These are phyloP conservation scores for Nyctibius bracteatus DNA, from an alignment of 2,113 vertebrate genomes.

Conservation along the genomic window DNA sequence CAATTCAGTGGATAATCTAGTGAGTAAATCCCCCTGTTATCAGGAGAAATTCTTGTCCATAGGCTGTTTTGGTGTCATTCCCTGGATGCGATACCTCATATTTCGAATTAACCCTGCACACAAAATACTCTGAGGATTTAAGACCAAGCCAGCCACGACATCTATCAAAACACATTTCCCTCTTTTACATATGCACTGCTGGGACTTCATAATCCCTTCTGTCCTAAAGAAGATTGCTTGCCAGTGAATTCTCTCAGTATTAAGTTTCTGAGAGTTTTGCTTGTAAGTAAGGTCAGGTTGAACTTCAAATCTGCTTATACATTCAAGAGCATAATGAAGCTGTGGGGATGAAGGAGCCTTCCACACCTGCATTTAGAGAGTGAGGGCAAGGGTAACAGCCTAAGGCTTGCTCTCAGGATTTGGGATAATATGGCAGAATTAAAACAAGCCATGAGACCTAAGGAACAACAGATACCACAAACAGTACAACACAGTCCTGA, in stretches of 20 bases:
- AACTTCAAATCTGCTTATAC: neutral
- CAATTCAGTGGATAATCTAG: neutral
- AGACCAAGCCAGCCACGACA: neutral
- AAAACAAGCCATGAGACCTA: neutral
- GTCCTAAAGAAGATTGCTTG: neutral
- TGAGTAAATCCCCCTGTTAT: neutral
- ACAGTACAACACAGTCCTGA: neutral
- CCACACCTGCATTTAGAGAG: neutral
- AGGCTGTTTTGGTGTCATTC: neutral
- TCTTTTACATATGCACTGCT: neutral
- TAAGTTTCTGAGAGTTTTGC: neutral
- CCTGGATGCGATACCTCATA: neutral
- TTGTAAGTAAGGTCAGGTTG: neutral
- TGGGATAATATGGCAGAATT: neutral
- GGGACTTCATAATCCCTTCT: neutral
- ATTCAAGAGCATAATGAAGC: neutral
- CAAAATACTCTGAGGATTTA: neutral
- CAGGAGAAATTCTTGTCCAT: neutral
- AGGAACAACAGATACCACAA: neutral
- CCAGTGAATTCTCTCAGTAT: neutral
- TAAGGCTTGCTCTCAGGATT: neutral
- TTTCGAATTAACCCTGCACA: neutral
- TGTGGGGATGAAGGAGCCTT: neutral
- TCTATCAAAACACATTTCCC: neutral
- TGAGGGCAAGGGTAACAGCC: neutral